Conservation (phyloP, 2,797 vertebrate genomes). For the Scarus forsteni region DNA sequence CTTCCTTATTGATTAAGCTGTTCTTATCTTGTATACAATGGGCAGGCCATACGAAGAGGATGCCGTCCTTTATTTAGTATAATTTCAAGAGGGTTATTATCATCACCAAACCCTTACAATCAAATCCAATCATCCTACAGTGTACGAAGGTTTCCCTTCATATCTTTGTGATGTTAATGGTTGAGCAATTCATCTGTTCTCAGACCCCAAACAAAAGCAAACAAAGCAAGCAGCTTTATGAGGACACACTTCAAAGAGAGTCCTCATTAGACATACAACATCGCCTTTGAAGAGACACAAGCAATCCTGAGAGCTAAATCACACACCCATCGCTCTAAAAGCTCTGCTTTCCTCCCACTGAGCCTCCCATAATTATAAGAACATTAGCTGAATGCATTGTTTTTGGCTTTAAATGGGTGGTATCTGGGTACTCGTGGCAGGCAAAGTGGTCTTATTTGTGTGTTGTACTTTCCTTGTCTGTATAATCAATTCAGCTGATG, state of each 20-base stretch:
- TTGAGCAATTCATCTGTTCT: slow-evolving; percentile 57
- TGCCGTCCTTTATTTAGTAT: slow-evolving; percentile 16
- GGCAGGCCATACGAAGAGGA: not conserved
- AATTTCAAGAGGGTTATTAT: slow-evolving; percentile 22
- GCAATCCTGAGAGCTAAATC: slow-evolving; percentile 62
- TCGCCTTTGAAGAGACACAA: slow-evolving; percentile 66
- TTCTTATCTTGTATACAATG: slow-evolving; percentile 18
- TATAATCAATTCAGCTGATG: slow-evolving; percentile 41
- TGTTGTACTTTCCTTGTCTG: slow-evolving; percentile 14
- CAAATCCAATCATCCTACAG: slow-evolving; percentile 48
- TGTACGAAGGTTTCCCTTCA: slow-evolving; percentile 27
- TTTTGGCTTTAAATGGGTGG: slow-evolving; percentile 46
- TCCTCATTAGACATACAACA: slow-evolving; percentile 67
- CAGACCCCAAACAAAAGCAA: slow-evolving; percentile 61
- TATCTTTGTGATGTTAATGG: slow-evolving; percentile 61
- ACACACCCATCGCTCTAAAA: slow-evolving; percentile 60
- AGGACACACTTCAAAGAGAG: slow-evolving; percentile 74
- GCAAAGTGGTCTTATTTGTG: slow-evolving; percentile 14
- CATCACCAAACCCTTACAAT: slow-evolving; percentile 48
- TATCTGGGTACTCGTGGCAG: slow-evolving; percentile 13
- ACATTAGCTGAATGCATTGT: slow-evolving; percentile 50
- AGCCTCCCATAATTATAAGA: slow-evolving; percentile 50
- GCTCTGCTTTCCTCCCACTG: slow-evolving; percentile 36
- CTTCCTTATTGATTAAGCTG: slow-evolving; percentile 22
- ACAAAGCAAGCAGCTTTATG: slow-evolving; percentile 56